phyloP scores from a whole-genome alignment of 2,797 vertebrate species.

The Taeniopygia guttata region DNA sequence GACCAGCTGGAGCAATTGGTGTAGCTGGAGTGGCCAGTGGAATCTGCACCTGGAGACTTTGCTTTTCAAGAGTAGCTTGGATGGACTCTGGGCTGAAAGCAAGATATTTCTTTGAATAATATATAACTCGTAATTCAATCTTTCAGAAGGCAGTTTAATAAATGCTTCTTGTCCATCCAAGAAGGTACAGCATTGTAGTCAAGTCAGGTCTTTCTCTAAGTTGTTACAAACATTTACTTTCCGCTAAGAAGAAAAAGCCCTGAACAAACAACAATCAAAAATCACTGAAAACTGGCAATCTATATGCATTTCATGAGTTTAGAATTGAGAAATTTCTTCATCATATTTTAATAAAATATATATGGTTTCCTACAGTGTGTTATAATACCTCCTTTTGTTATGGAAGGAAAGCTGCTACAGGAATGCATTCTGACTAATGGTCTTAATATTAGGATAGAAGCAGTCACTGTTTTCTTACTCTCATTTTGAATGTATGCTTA shows the following conservation, averaged over 20 bases:
- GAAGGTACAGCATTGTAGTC: background rate
- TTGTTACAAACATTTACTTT: background rate
- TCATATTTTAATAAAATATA: background rate
- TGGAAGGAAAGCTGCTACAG: background rate
- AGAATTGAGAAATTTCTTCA: background rate
- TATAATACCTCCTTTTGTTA: background rate
- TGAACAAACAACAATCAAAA: background rate
- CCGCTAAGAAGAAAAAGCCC: background rate
- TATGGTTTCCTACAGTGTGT: background rate
- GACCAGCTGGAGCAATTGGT: background rate
- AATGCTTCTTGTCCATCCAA: background rate
- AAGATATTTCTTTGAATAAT: background rate
- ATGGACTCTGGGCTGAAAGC: background rate
- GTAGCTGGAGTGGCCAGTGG: background rate
- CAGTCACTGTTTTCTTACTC: background rate
- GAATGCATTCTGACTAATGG: background rate
- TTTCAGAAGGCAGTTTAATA: background rate
- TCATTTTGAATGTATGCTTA: background rate
- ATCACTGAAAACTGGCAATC: background rate
- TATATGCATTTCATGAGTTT: background rate
- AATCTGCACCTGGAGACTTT: background rate
- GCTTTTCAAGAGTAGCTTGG: background rate
- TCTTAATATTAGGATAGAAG: background rate
- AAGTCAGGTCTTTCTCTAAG: background rate
- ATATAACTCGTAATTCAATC: background rate